These are phyloP conservation scores for Sialia sialis DNA, from an alignment of 2,113 vertebrate species.

Conservation along the genomic window DNA sequence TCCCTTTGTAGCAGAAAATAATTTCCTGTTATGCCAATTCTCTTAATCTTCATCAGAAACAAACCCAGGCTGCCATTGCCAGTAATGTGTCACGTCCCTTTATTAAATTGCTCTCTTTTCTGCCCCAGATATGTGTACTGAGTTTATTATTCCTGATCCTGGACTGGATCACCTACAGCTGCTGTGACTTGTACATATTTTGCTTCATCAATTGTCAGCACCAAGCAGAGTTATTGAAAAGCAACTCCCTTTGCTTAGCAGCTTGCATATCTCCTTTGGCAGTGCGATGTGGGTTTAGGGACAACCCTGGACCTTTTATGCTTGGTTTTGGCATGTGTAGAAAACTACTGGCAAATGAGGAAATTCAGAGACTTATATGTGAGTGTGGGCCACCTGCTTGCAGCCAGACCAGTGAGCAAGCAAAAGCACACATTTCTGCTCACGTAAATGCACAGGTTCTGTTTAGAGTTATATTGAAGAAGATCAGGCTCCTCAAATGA, in stretches of 20 bases:
- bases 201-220: neutral
- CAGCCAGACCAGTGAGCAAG: neutral
- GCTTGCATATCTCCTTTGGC: neutral
- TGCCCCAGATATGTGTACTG: neutral
- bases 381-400: neutral
- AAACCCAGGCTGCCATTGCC: neutral
- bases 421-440: neutral
- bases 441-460: neutral
- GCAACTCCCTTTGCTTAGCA: neutral
- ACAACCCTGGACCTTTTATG: neutral
- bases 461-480: neutral
- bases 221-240: neutral
- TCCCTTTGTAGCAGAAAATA: constrained; percentile 10
- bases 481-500: neutral
- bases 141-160: neutral
- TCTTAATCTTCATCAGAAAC: neutral
- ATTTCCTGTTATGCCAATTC: constrained; percentile 4
- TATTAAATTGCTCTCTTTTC: neutral
- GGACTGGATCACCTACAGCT: neutral
- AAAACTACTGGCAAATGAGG: neutral
- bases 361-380: neutral
- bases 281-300: neutral
- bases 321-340: neutral
- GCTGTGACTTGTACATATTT: neutral
- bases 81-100: neutral